phyloP scores from a whole-genome alignment of 1,140 invertebrate species.

The Papilio xuthus region DNA sequence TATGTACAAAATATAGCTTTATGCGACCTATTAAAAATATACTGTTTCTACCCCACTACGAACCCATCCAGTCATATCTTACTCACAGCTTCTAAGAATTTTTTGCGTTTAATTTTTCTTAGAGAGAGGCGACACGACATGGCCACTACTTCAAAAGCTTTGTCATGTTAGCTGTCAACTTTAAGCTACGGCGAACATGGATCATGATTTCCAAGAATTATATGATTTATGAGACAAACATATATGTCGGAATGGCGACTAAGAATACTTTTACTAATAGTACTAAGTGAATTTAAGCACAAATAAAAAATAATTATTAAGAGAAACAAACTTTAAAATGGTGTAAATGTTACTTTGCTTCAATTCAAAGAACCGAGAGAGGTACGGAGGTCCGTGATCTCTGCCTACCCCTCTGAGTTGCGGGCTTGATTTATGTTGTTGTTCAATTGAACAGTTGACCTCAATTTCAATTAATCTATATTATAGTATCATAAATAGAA shows the following conservation, averaged over 20 bases:
- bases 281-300: background rate
- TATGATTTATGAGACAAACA: background rate
- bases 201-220: conserved; percentile 18
- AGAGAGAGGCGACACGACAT: conserved; percentile 20
- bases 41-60: background rate
- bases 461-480: too few relatives aligned
- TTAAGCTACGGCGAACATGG: conserved; percentile 19
- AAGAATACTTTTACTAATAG: background rate
- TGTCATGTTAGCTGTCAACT: conserved; percentile 22
- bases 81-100: conserved; percentile 2
- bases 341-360: too few relatives aligned
- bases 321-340: too few relatives aligned
- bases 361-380: too few relatives aligned
- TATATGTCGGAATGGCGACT: background rate
- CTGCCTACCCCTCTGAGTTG: too few relatives aligned
- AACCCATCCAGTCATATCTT: background rate
- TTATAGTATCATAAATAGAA: too few relatives aligned
- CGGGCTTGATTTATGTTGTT: too few relatives aligned
- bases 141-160: conserved; percentile 27
- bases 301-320: too few relatives aligned
- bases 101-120: conserved; percentile 22
- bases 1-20: background rate
- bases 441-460: too few relatives aligned
- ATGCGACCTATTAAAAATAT: background rate
- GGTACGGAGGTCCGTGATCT: too few relatives aligned